Conservation (phyloP, 1,140 invertebrate genomes). For the Chelonus insularis region DNA sequence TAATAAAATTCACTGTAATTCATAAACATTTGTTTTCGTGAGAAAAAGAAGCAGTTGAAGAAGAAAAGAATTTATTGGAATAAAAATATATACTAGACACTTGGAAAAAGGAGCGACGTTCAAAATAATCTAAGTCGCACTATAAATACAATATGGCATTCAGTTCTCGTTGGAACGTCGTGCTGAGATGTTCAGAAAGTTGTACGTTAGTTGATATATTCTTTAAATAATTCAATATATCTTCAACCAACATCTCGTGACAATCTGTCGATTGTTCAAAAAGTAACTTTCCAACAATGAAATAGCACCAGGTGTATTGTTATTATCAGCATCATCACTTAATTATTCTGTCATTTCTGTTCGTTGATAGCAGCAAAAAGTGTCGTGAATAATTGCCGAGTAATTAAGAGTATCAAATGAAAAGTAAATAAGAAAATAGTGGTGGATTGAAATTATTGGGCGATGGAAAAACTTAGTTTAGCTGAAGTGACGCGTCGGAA, state of each 20-base stretch:
- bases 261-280: not conserved
- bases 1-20: too few species aligned
- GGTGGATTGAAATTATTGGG: too few species aligned
- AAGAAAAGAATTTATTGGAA: conserved; percentile 12
- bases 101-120: conserved; percentile 51
- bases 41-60: too few species aligned
- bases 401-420: too few species aligned
- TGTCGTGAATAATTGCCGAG: too few species aligned
- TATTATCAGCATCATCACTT: too few species aligned
- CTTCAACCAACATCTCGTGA: not conserved
- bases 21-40: too few species aligned
- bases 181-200: conserved; percentile 49
- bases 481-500: conserved; percentile 55
- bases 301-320: too few species aligned
- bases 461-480: conserved; percentile 54
- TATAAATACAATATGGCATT: conserved; percentile 62
- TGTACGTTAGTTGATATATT: conserved; percentile 30
- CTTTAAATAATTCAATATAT: not conserved
- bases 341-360: too few species aligned
- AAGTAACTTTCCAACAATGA: not conserved
- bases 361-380: too few species aligned
- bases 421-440: too few species aligned
- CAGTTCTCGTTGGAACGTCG: conserved; percentile 55
- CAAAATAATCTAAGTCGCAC: conserved; percentile 58
- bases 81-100: conserved; percentile 29